Conservation (phyloP, 2,797 vertebrate genomes). For the Limnodromus scolopaceus region DNA sequence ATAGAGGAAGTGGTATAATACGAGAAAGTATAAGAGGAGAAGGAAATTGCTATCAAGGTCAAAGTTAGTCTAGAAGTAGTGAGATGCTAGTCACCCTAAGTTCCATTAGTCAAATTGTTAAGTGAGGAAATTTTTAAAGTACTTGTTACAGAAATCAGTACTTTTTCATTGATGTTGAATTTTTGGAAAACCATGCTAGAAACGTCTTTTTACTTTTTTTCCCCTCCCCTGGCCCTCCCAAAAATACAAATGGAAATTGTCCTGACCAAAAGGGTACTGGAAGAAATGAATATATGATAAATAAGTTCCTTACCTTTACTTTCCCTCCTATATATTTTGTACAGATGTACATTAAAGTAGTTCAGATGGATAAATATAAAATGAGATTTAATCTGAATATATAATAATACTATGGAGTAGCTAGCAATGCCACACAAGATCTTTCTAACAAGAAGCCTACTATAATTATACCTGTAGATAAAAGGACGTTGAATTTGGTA, state of each 20-base stretch:
- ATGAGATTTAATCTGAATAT: background rate
- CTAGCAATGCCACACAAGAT: background rate
- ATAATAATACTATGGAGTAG: background rate
- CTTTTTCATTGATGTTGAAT: background rate
- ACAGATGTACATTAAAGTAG: background rate
- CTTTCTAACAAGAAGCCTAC: background rate
- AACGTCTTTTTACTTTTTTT: background rate
- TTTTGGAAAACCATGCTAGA: background rate
- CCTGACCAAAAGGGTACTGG: background rate
- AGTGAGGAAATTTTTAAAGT: background rate
- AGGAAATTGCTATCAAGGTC: background rate
- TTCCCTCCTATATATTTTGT: background rate
- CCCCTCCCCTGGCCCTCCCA: rapidly evolving
- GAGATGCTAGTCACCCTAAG: background rate
- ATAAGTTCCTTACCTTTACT: background rate
- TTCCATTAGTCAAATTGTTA: background rate
- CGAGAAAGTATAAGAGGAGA: background rate
- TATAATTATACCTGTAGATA: background rate
- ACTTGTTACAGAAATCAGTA: background rate
- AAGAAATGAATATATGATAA: background rate
- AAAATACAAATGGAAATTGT: background rate
- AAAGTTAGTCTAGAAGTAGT: background rate
- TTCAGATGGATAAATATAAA: background rate
- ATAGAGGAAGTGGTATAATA: background rate
- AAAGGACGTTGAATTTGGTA: background rate